These are phyloP conservation scores for Salmo trutta DNA, from an alignment of 2,797 vertebrate species.

Conservation along the genomic window DNA sequence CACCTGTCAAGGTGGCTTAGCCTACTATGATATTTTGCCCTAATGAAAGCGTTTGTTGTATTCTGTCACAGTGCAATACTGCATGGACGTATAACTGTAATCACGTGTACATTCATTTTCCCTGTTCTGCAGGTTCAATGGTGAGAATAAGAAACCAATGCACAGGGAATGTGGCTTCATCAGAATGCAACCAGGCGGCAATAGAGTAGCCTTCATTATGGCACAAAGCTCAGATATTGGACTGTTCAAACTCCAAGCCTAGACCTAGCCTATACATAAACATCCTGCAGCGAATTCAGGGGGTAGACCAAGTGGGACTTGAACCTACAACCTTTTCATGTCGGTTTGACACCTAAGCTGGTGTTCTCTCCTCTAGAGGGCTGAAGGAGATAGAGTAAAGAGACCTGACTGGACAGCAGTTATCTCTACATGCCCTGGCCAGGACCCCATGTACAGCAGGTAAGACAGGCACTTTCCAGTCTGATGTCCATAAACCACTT, in stretches of 20 bases:
- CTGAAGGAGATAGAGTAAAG: conserved; percentile 96
- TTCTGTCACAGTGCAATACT: no score
- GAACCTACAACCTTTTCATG: no score
- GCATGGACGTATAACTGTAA: no score
- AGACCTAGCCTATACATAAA: no score
- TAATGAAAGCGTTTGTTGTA: no score
- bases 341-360: no score
- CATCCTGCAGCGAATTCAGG: no score
- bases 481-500: not conserved
- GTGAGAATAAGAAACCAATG: conserved; percentile 87
- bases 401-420: conserved; percentile 84
- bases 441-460: conserved; percentile 89
- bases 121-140: conserved; percentile 83
- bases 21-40: no score
- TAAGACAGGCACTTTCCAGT: conserved; percentile 43
- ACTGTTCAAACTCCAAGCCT: not conserved
- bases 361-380: conserved; percentile 68
- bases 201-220: conserved; percentile 91
- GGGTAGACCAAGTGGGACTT: no score
- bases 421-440: conserved; percentile 84
- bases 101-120: not conserved
- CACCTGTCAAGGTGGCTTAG: no score
- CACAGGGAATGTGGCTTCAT: conserved; percentile 95
- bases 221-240: conserved; percentile 92
- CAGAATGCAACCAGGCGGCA: conserved; percentile 76